These are phyloP conservation scores for Drosophila pegasa DNA, from an alignment of 2,888 invertebrate genomes.

Conservation along the genomic window DNA sequence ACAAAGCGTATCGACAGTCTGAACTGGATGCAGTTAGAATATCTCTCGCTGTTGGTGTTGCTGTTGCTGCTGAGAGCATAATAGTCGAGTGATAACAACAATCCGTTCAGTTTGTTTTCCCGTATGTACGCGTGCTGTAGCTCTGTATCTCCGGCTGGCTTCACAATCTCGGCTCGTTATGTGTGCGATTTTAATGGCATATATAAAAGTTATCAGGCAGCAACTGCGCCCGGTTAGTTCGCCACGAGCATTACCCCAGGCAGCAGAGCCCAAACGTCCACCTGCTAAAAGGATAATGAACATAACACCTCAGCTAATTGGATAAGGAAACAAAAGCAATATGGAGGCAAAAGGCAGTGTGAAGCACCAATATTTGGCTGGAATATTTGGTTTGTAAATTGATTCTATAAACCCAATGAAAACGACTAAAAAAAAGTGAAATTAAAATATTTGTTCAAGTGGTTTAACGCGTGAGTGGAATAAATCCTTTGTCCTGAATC, in stretches of 20 bases:
- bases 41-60: conserved; percentile 6
- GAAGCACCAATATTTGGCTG: conserved; percentile 81
- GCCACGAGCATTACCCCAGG: conserved; percentile 15
- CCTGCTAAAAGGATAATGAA: conserved; percentile 34
- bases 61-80: conserved; percentile 55
- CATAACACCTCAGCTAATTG: background rate
- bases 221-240: conserved; percentile 53
- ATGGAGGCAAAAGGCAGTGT: conserved; percentile 48
- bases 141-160: conserved; percentile 11
- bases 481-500: no score
- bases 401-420: background rate
- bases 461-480: background rate
- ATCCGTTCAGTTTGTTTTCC: conserved; percentile 38
- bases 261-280: background rate
- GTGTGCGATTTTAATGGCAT: conserved; percentile 46
- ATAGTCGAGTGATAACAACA: conserved; percentile 58
- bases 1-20: conserved; percentile 45
- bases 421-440: no score
- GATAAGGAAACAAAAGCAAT: background rate
- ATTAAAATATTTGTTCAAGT: background rate
- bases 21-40: conserved; percentile 16
- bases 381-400: conserved; percentile 77
- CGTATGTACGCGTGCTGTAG: background rate
- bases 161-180: conserved; percentile 33
- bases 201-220: conserved; percentile 66